phyloP scores from a whole-genome alignment of 2,888 invertebrate genomes.

The Catocala sponsa region DNA sequence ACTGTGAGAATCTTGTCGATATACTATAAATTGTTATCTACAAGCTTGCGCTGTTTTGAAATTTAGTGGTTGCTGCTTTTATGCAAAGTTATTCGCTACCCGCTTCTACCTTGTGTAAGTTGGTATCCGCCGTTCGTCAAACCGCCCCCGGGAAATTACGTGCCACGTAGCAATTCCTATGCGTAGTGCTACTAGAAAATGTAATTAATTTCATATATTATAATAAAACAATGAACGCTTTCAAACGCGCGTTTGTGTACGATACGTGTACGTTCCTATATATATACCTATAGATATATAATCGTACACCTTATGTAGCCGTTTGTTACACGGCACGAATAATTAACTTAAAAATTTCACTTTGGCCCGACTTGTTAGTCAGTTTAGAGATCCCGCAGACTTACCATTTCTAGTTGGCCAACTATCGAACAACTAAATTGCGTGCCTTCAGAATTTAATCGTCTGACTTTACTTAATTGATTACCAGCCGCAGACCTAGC shows the following conservation, averaged over 20 bases:
- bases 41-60: conserved; percentile 26
- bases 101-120: conserved; percentile 51
- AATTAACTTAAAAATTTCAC: conserved; percentile 16
- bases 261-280: conserved; percentile 15
- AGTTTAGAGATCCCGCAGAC: no score
- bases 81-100: conserved; percentile 38
- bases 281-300: conserved; percentile 4
- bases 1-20: conserved; percentile 31
- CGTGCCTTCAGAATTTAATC: no score
- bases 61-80: conserved; percentile 17
- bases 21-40: conserved; percentile 18
- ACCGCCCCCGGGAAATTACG: conserved; percentile 77
- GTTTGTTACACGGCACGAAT: conserved; percentile 19
- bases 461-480: no score
- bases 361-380: conserved; percentile 9
- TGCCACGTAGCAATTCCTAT: conserved; percentile 69
- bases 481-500: no score
- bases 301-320: conserved; percentile 18
- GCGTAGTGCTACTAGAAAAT: conserved; percentile 62
- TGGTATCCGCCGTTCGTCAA: conserved; percentile 52
- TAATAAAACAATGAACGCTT: conserved; percentile 63
- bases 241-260: conserved; percentile 37
- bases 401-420: no score
- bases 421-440: no score
- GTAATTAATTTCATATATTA: conserved; percentile 71